Evolutionary conservation across 2,797 vertebrate genomes (phyloP).

Genomic region (Sphenodon punctatus): DNA sequence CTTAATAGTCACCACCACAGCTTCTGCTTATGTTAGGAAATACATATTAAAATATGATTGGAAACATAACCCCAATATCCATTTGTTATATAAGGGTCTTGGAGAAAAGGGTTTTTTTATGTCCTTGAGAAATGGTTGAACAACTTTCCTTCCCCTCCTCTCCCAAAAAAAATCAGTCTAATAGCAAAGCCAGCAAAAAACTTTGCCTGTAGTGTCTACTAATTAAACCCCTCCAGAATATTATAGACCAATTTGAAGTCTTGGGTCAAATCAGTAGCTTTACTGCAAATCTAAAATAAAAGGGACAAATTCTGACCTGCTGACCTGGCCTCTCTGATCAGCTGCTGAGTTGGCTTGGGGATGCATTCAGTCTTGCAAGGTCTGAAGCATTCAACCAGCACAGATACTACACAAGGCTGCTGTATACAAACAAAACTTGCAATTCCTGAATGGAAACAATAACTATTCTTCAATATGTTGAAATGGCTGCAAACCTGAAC

Average conservation of each 20-base stretch:
- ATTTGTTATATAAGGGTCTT: neutral
- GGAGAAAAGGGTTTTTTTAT: neutral
- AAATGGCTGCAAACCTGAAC: neutral
- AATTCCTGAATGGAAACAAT: too few species aligned
- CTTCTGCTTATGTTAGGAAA: neutral
- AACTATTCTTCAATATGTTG: neutral
- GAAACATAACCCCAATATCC: neutral
- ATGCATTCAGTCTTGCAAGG: neutral
- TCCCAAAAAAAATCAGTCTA: neutral
- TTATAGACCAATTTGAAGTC: neutral
- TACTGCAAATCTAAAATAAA: neutral
- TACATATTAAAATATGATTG: neutral
- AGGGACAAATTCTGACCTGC: neutral
- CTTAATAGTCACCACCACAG: neutral
- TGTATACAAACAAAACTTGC: neutral
- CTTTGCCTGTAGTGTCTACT: too few species aligned
- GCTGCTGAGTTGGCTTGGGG: neutral
- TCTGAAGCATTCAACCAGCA: neutral
- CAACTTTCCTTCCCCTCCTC: neutral
- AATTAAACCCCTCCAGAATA: too few species aligned
- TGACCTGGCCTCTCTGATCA: neutral
- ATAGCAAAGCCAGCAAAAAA: neutral
- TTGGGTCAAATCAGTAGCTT: neutral
- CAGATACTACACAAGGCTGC: neutral
- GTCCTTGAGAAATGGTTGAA: neutral